Evolutionary conservation across 2,113 vertebrate genomes (phyloP).

Genomic region (Cebus imitator): DNA sequence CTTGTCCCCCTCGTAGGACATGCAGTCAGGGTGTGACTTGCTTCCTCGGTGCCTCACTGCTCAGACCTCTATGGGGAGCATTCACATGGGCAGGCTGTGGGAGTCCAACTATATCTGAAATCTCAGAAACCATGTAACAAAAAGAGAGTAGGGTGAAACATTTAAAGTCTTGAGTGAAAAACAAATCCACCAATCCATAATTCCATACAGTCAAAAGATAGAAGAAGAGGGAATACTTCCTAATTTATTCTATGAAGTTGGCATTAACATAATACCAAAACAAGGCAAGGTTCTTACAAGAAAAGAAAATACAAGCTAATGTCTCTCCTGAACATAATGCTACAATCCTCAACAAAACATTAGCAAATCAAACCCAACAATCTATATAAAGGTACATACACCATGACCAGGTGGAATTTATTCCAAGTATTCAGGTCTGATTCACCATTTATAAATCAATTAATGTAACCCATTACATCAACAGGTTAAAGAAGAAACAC

Average conservation of each 20-base stretch:
- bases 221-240: neutral
- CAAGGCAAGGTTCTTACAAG: neutral
- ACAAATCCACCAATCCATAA: neutral
- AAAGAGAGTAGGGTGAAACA: neutral
- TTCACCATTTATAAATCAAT: neutral
- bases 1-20: too few species aligned
- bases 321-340: neutral
- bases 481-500: neutral
- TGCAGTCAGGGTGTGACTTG: too few species aligned
- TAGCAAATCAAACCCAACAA: neutral
- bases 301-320: neutral
- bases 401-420: neutral
- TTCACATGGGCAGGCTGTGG: too few species aligned
- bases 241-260: neutral
- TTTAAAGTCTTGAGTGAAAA: neutral
- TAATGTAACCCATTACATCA: neutral
- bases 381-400: neutral
- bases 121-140: neutral
- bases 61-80: too few species aligned
- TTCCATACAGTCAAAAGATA: neutral
- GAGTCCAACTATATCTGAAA: accelerated
- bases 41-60: too few species aligned
- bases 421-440: neutral
- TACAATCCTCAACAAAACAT: neutral
- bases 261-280: neutral